These are phyloP conservation scores for Petromus typicus DNA, from an alignment of 2,113 vertebrate genomes.

Conservation along the genomic window DNA sequence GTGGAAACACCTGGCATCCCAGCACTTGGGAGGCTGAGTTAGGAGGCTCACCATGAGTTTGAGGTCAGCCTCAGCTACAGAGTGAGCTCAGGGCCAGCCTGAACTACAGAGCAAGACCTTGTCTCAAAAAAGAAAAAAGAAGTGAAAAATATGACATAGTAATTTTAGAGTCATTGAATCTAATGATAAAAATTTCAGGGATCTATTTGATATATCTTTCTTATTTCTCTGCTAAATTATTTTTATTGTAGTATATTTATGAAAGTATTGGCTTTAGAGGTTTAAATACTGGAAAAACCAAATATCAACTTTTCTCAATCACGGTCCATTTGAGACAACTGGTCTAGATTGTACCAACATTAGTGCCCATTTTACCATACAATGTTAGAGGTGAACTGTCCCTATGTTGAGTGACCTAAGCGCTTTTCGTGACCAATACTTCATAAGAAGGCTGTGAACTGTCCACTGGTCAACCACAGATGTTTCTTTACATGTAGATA, in stretches of 20 bases:
- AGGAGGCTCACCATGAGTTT: no score
- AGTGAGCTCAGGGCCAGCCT: no score
- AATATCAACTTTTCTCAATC: not conserved
- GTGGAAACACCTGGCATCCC: no score
- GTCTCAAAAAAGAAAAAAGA: no score
- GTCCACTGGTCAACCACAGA: not conserved
- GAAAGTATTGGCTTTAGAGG: not conserved
- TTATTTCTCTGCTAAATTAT: slow-evolving; percentile 13
- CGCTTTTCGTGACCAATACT: not conserved
- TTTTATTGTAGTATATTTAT: not conserved
- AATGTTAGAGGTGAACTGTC: not conserved
- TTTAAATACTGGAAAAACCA: not conserved
- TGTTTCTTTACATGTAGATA: not conserved
- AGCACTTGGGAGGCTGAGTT: no score
- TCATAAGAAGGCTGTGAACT: not conserved
- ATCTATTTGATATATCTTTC: not conserved
- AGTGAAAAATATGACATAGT: not conserved
- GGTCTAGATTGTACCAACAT: not conserved
- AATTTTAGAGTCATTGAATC: not conserved
- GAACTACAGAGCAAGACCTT: no score
- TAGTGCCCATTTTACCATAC: not conserved
- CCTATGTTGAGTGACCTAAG: not conserved
- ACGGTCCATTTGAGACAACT: not conserved
- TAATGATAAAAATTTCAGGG: not conserved
- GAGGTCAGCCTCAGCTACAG: no score